Evolutionary conservation across 2,113 vertebrate species (phyloP).

Genomic region (Plecotus auritus): DNA sequence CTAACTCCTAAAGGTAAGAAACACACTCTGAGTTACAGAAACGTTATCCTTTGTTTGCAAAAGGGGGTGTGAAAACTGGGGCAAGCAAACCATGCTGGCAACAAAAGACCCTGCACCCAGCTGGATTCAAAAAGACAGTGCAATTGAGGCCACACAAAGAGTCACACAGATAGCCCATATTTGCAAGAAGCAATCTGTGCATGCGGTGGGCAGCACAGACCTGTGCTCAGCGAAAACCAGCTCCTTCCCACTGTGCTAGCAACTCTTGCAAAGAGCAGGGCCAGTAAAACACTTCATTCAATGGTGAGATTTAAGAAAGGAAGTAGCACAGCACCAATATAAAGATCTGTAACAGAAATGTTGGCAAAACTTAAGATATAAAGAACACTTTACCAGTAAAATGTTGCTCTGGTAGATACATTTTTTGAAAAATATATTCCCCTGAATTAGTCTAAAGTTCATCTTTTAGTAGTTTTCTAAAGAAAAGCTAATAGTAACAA

Average conservation of each 20-base stretch:
- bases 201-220: neutral
- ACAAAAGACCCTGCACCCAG: neutral
- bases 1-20: neutral
- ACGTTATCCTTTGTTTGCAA: neutral
- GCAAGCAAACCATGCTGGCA: neutral
- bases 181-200: neutral
- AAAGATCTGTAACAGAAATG: neutral
- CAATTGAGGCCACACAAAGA: neutral
- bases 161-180: neutral
- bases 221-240: neutral
- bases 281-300: neutral
- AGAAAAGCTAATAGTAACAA: neutral
- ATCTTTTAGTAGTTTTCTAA: neutral
- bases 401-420: neutral
- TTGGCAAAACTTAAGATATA: neutral
- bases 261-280: neutral
- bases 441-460: neutral
- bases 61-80: neutral
- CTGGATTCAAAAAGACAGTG: neutral
- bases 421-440: neutral
- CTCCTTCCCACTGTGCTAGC: neutral
- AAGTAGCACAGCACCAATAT: neutral
- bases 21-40: neutral
- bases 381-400: neutral
- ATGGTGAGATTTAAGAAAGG: neutral